Percentiles rank a stretch among this genome's conserved stretches.
phyloP scores from a whole-genome alignment of 2,888 invertebrate genomes.

The Serrognathus titanus region DNA sequence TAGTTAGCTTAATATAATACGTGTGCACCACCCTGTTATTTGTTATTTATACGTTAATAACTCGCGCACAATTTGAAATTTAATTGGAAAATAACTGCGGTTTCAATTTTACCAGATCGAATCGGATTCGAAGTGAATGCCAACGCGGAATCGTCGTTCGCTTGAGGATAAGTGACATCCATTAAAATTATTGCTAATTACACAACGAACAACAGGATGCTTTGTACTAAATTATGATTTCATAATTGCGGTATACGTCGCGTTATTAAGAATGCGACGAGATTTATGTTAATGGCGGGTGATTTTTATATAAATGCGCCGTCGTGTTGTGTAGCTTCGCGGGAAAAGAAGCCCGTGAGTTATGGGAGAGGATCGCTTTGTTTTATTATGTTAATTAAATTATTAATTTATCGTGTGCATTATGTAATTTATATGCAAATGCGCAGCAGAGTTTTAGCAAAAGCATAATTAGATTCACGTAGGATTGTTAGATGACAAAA shows the following conservation, averaged over 20 bases:
- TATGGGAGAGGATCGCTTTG: conserved; percentile 1
- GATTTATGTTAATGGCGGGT: neutral
- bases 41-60: too few relatives aligned
- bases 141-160: too few relatives aligned
- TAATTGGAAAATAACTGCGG: too few relatives aligned
- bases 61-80: too few relatives aligned
- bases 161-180: too few relatives aligned
- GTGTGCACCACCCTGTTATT: too few relatives aligned
- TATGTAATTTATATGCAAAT: conserved; percentile 3
- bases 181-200: too few relatives aligned
- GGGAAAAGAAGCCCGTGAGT: neutral
- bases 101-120: neutral
- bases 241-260: neutral
- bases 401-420: conserved; percentile 3
- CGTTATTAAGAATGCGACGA: conserved; percentile 1
- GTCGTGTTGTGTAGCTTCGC: too few relatives aligned
- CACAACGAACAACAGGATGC: neutral
- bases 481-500: neutral
- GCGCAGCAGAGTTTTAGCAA: neutral
- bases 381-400: conserved; percentile 7
- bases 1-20: too few relatives aligned
- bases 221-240: neutral
- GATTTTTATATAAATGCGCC: neutral
- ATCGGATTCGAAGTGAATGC: too few relatives aligned
- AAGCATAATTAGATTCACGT: neutral